phyloP scores from a whole-genome alignment of 2,797 vertebrate species.

The Pelobates cultripes region DNA sequence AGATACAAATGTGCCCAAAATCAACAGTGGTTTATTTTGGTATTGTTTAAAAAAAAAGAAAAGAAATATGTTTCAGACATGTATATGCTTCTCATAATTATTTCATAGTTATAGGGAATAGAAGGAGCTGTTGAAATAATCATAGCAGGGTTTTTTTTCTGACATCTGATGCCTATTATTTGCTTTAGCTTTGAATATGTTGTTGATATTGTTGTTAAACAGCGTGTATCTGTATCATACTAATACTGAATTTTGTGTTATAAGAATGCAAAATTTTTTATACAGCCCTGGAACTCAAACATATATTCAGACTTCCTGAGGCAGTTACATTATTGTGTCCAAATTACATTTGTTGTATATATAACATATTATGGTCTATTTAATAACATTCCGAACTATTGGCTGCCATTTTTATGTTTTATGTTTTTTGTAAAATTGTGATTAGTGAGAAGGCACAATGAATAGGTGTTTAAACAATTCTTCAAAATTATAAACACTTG shows the following conservation, averaged over 20 bases:
- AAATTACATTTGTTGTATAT: too few species aligned
- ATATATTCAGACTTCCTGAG: too few species aligned
- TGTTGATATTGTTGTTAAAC: neutral
- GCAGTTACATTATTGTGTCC: too few species aligned
- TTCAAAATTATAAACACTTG: too few species aligned
- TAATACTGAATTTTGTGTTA: neutral
- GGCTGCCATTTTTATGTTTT: too few species aligned
- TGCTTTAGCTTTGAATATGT: constrained; percentile 8
- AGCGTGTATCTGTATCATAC: neutral
- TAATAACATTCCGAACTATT: too few species aligned
- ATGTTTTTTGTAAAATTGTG: too few species aligned
- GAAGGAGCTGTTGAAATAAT: neutral
- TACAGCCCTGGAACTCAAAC: too few species aligned
- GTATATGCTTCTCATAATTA: constrained; percentile 14
- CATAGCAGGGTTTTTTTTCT: neutral
- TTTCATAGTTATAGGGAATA: constrained; percentile 12
- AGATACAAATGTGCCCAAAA: constrained; percentile 22
- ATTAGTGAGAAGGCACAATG: too few species aligned
- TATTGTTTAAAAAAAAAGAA: constrained; percentile 26
- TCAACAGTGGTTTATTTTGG: constrained; percentile 26
- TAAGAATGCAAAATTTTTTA: too few species aligned
- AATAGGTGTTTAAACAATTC: too few species aligned
- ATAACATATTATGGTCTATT: too few species aligned
- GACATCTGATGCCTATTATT: neutral
- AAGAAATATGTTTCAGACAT: neutral